Evolutionary conservation across 2,888 invertebrate genomes (phyloP).

Genomic region (Helobdella robusta): DNA sequence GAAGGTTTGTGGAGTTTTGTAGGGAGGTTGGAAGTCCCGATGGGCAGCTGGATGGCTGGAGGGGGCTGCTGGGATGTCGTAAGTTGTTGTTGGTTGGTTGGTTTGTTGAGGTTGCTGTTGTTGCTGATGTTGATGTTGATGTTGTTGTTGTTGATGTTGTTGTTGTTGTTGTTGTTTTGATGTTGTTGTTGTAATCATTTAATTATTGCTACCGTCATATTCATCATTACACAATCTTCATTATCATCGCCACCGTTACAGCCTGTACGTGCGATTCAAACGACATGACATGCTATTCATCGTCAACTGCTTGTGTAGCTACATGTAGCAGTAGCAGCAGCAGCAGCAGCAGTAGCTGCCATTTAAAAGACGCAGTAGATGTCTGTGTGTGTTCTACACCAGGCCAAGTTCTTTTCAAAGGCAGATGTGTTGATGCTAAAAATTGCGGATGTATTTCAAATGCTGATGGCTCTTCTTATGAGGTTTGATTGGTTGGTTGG

Average conservation of each 20-base stretch:
- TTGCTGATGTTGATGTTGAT: too few relatives aligned
- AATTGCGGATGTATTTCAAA: constrained; percentile 7
- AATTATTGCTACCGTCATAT: too few relatives aligned
- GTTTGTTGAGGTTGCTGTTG: too few relatives aligned
- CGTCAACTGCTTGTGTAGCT: not conserved
- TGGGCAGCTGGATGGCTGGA: not conserved
- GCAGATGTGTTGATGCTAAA: not conserved
- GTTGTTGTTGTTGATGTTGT: too few relatives aligned
- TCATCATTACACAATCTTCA: too few relatives aligned
- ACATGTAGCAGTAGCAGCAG: not conserved
- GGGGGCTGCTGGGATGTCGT: not conserved
- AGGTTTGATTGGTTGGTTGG: constrained; percentile 6
- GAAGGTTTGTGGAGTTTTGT: not conserved
- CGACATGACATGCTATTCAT: not conserved
- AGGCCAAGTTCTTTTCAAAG: constrained; percentile 11
- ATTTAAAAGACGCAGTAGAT: not conserved
- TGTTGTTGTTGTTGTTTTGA: too few relatives aligned
- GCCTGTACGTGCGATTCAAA: not conserved
- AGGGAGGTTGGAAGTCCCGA: not conserved
- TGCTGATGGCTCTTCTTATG: constrained; percentile 3
- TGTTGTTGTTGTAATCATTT: too few relatives aligned
- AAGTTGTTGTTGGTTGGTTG: too few relatives aligned
- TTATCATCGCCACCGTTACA: too few relatives aligned
- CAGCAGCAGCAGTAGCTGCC: not conserved
- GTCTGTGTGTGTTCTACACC: not conserved